These are phyloP conservation scores for Arctia plantaginis DNA, from an alignment of 2,888 invertebrate genomes.

Conservation along the genomic window DNA sequence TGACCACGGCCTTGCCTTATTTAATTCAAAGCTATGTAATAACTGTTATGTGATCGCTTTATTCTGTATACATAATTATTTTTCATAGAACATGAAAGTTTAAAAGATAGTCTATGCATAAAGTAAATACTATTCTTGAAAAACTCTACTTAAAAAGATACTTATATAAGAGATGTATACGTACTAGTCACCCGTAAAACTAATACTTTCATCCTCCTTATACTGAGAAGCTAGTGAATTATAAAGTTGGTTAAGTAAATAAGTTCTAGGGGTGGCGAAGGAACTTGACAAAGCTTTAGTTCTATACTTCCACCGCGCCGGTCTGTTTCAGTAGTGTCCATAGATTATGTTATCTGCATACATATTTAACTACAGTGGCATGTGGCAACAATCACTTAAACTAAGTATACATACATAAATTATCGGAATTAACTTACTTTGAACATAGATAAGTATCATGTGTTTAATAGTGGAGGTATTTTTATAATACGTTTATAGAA, in stretches of 20 bases:
- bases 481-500: neutral
- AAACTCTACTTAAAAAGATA: too few relatives aligned
- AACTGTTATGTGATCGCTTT: too few relatives aligned
- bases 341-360: neutral
- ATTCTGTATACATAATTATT: too few relatives aligned
- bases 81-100: too few relatives aligned
- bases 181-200: neutral
- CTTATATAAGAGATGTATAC: neutral
- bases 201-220: neutral
- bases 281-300: constrained; percentile 3
- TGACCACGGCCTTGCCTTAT: too few relatives aligned
- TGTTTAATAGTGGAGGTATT: too few relatives aligned
- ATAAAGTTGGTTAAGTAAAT: constrained; percentile 7
- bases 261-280: constrained; percentile 1
- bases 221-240: neutral
- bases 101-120: too few relatives aligned
- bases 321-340: neutral
- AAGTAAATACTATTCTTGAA: too few relatives aligned
- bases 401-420: neutral
- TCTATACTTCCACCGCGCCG: neutral
- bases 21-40: too few relatives aligned
- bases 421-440: neutral
- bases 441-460: neutral
- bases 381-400: neutral
- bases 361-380: neutral